Percentiles rank a stretch among this genome's conserved stretches.
phyloP scores from a whole-genome alignment of 2,113 vertebrate species.

The Passerina amoena region DNA sequence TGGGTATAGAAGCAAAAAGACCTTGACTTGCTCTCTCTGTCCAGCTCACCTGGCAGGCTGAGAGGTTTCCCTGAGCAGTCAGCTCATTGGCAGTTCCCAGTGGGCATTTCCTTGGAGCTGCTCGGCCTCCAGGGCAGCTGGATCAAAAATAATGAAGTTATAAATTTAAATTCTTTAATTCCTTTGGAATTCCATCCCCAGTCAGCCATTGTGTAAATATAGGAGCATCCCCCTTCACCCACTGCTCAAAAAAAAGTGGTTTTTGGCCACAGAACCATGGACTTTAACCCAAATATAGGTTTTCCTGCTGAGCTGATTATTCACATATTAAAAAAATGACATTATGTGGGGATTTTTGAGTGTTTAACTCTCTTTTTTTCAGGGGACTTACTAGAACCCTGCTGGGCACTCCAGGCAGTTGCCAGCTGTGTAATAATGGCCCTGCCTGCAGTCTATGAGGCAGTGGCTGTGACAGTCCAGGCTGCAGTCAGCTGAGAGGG shows the following conservation, averaged over 20 bases:
- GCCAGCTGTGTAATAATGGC: constrained; percentile 71
- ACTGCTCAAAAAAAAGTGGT: not conserved
- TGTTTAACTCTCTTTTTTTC: not conserved
- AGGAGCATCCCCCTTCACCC: not conserved
- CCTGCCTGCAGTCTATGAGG: constrained; percentile 69
- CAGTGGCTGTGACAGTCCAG: constrained; percentile 34
- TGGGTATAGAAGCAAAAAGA: accelerated
- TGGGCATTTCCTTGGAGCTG: constrained; percentile 74
- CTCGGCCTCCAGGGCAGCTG: constrained; percentile 77
- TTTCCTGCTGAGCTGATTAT: not conserved
- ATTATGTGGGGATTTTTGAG: accelerated
- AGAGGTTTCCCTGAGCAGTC: constrained; percentile 62
- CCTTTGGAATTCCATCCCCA: not conserved
- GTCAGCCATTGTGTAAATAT: not conserved
- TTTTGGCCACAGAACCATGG: accelerated
- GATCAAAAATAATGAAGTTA: not conserved
- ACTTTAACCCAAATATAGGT: accelerated
- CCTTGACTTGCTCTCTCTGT: accelerated
- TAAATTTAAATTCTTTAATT: not conserved
- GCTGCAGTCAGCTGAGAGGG: not conserved
- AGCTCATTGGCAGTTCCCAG: constrained; percentile 74
- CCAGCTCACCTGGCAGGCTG: constrained; percentile 78
- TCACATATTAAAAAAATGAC: accelerated
- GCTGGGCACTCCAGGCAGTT: constrained; percentile 80
- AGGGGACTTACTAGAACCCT: constrained; percentile 82